phyloP scores from a whole-genome alignment of 2,888 invertebrate species.

The Maniola hyperantus region DNA sequence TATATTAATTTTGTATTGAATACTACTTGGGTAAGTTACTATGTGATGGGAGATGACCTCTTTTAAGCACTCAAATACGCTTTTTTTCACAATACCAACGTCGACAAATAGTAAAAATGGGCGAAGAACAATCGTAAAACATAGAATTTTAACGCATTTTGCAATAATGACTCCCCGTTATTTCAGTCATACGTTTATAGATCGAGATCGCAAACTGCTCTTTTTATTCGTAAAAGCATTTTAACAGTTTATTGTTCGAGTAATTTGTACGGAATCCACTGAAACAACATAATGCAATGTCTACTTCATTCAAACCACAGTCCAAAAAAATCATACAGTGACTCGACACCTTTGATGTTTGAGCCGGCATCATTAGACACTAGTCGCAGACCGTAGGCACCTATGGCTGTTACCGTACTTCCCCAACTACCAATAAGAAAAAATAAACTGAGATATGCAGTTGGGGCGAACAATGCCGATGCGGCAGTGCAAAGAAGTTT shows the following conservation, averaged over 20 bases:
- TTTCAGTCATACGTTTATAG: conserved; percentile 33
- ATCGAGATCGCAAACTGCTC: conserved; percentile 35
- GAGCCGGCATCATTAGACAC: no score
- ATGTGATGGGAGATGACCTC: no score
- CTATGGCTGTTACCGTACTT: no score
- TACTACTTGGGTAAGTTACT: no score
- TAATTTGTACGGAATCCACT: conserved; percentile 20
- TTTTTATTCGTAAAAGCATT: conserved; percentile 37
- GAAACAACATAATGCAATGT: conserved; percentile 10
- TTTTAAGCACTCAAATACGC: neutral
- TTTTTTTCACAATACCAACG: conserved; percentile 5
- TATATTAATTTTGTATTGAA: no score
- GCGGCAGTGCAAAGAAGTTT: no score
- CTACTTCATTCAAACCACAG: neutral
- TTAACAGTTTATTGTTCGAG: conserved; percentile 34
- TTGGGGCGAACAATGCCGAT: no score
- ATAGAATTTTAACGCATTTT: conserved; percentile 24
- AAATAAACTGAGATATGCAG: neutral
- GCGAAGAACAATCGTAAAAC: conserved; percentile 25
- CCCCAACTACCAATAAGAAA: no score
- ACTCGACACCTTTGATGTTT: no score
- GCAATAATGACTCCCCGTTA: conserved; percentile 28
- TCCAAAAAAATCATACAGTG: no score
- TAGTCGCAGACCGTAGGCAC: no score
- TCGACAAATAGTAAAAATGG: conserved; percentile 8